Evolutionary conservation across 2,797 vertebrate species (phyloP), one percentile per base, ranked within the genome.

Genomic region (Bovichtus diacanthus): DNA sequence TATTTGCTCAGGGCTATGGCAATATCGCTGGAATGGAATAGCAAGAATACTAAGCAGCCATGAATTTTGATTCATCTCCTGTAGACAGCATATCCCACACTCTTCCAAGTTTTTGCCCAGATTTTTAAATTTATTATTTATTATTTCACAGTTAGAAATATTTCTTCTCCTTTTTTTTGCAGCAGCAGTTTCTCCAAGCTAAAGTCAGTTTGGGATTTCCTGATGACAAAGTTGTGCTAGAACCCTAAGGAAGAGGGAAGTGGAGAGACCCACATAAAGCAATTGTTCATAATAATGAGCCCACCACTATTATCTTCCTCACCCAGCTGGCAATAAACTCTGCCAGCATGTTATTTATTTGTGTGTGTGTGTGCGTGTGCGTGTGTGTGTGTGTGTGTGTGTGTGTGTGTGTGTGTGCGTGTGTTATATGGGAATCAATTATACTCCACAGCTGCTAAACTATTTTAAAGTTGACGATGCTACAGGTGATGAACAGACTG

Each of bases 1-100:
- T 70, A 51, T 77, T 89, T 80, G 88, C 84, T 87, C 71, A 23
- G 60, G 81, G 87, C 82, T 81, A 74, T 29, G 74, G 73, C 72
- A 58, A 80, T 79, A 74, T 86, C 50, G 76, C 46, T 65, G 58
- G 23, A 80, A 60, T 51, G 55, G 62, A 83, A 73, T 18, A 47
- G 61, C 46, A 71, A 53, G 83, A 89, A 80, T 76, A 85, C 62
- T 59, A 72, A 88, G 75, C 78, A 80, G 74, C 56, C 34, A 36
- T 62, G 59, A 62, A 78, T 79, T 81, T 49, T 13, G 60, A 68
- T 78, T 73, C 8, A 70, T 66, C 70, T 53, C 70, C 44, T 54
- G 58, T 25, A 62, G 74, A 64, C 38, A 55, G 46, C 44, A 27
- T 21, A 59, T 43, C 76, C 41, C 43, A 13, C 21, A 67, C 49